Evolutionary conservation across 37 sponge, comb jelly and placozoan genomes (phyloP).

Genomic region (Mnemiopsis leidyi): DNA sequence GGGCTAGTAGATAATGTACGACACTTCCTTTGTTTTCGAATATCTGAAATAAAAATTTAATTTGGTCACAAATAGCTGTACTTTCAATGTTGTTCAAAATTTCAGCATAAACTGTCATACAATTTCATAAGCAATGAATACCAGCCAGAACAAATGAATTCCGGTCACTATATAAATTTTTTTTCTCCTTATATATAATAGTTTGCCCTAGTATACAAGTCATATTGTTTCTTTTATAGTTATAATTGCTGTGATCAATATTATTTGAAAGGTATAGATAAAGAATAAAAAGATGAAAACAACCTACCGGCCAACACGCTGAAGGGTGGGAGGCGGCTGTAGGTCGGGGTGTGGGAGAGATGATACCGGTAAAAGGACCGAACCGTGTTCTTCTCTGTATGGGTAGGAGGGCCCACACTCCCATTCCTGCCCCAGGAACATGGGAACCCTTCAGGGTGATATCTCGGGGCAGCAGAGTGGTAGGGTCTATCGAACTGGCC

Average conservation of each 20-base stretch:
- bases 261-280: too few relatives aligned
- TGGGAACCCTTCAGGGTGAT: slow-evolving; percentile 58
- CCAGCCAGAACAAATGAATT: too few relatives aligned
- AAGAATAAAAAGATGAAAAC: too few relatives aligned
- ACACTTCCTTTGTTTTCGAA: slow-evolving; percentile 57
- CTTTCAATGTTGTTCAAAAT: too few relatives aligned
- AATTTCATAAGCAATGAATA: too few relatives aligned
- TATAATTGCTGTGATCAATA: too few relatives aligned
- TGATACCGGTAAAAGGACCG: slow-evolving; percentile 40
- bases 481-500: slow-evolving; percentile 39
- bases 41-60: slow-evolving; percentile 15
- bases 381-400: slow-evolving; percentile 37
- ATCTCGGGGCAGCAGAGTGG: slow-evolving; percentile 47
- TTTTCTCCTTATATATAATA: too few relatives aligned
- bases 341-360: slow-evolving; percentile 36
- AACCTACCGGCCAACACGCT: slow-evolving; percentile 63
- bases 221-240: too few relatives aligned
- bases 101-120: too few relatives aligned
- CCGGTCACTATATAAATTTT: too few relatives aligned
- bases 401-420: slow-evolving; percentile 62
- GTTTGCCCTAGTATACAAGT: too few relatives aligned
- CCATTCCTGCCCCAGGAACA: slow-evolving; percentile 62
- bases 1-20: slow-evolving; percentile 59
- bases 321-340: slow-evolving; percentile 52
- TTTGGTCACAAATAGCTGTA: too few relatives aligned